Evolutionary conservation across 1,140 invertebrate genomes (phyloP).

Genomic region (Aphelenchoides avenae): DNA sequence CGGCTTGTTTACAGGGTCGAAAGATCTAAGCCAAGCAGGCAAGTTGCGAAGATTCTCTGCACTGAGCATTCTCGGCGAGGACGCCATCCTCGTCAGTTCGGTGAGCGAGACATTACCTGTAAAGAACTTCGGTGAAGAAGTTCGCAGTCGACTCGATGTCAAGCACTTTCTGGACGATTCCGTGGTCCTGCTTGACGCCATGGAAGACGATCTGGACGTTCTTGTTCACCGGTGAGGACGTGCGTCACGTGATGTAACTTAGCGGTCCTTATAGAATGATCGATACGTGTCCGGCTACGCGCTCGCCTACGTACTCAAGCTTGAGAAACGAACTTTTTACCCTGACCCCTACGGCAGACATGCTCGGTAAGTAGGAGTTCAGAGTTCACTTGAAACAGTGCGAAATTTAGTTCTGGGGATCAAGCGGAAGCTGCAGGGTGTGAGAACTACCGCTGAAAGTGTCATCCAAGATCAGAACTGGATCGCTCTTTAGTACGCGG

Average conservation of each 20-base stretch:
- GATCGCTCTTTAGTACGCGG: conserved; percentile 20
- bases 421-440: not conserved
- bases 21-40: too few relatives aligned
- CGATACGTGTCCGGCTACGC: not conserved
- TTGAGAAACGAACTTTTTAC: not conserved
- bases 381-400: not conserved
- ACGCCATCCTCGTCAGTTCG: too few relatives aligned
- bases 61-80: too few relatives aligned
- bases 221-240: not conserved
- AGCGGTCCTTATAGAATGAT: not conserved
- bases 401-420: not conserved
- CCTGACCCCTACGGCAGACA: not conserved
- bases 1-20: too few relatives aligned
- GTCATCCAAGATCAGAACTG: conserved; percentile 18
- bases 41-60: too few relatives aligned
- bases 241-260: too few relatives aligned
- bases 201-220: not conserved
- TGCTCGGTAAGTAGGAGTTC: not conserved
- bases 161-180: too few relatives aligned
- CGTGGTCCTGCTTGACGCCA: too few relatives aligned
- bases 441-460: not conserved
- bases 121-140: too few relatives aligned
- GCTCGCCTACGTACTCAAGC: not conserved
- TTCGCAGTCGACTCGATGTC: too few relatives aligned
- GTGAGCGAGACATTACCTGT: too few relatives aligned